Base-by-base conservation (phyloP, 2,888 invertebrate species). In the Euclidia mi region DNA sequence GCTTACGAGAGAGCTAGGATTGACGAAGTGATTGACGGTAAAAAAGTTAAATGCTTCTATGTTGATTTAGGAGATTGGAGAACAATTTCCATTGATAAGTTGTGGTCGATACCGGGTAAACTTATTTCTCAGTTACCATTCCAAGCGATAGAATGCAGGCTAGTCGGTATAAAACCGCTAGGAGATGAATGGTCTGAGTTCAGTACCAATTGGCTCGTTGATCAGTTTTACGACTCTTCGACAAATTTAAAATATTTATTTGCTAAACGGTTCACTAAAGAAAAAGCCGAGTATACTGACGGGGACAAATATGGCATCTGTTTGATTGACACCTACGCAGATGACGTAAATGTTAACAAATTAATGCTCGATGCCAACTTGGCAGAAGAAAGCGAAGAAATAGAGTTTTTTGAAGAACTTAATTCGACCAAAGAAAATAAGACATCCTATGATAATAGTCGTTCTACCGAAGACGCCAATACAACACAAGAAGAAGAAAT, bases 31-130 rank as follows among this genome's bases (percentile, higher is more conserved):
- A 55, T 85, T 7, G 76, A 81, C 1, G 76, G 83, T n/a, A 74
- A 79, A n/a, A 90, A 89, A 67, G 92, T 93, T 0, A 89, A 95
- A 57, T 95, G 95, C 62, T 96, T 96, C 75, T 96, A 95, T 76
- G 95, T 96, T 0, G 96, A 96, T 79, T 95, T 95, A 71, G 96
- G 96, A 0, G 96, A 96, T 76, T 93, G 88, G 76, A 87, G 87
- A 37, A 78, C 82, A 0, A 88, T 96, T 0, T 60, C 84, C 0
- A 65, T 79, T 2, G 76, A 86, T 2, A 85, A 95, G 63, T 65
- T 96, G 14, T 81, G 87, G 20, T 86, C 91, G 40, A 92, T 96
- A 17, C 90, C 95, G 0, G 90, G 95, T 15, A 84, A 90, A 42
- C 87, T 95, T 18, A 88, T 95, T 18, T 84, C 79, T 2, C 90